These are phyloP conservation scores for Drosophila nr. medialis DNA, from an alignment of 2,888 invertebrate species.

Conservation along the genomic window DNA sequence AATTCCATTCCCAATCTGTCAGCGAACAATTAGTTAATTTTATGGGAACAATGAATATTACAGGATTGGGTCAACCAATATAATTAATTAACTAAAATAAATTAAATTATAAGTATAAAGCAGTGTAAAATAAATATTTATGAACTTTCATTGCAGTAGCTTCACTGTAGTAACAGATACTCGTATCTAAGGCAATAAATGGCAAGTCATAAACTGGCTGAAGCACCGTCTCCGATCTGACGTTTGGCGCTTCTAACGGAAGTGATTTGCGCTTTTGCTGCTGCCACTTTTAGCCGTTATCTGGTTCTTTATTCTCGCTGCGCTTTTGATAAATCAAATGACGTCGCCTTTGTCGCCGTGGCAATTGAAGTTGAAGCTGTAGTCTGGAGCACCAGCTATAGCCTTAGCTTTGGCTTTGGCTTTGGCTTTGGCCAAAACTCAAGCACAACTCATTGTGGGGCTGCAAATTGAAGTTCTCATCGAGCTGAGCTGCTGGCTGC, in stretches of 20 bases:
- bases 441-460: constrained; percentile 68
- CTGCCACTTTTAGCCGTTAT: constrained; percentile 53
- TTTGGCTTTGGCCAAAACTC: constrained; percentile 46
- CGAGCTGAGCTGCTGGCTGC: constrained; percentile 24
- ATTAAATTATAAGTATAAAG: neutral
- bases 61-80: neutral
- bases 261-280: constrained; percentile 67
- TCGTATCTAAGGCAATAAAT: constrained; percentile 49
- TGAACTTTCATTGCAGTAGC: neutral
- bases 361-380: constrained; percentile 34
- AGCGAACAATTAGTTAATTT: neutral
- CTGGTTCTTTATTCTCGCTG: constrained; percentile 46
- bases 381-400: constrained; percentile 20
- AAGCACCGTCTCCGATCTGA: constrained; percentile 22
- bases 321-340: constrained; percentile 69
- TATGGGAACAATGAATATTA: neutral
- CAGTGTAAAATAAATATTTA: neutral
- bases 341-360: constrained; percentile 57
- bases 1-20: neutral
- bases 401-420: neutral
- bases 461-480: constrained; percentile 72
- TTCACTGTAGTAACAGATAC: neutral
- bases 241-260: constrained; percentile 43
- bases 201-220: constrained; percentile 50
- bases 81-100: neutral